Percentiles rank a stretch among this genome's conserved stretches.
These are phyloP conservation scores for Epiblema foenella DNA, from an alignment of 2,888 invertebrate species.

Conservation along the genomic window DNA sequence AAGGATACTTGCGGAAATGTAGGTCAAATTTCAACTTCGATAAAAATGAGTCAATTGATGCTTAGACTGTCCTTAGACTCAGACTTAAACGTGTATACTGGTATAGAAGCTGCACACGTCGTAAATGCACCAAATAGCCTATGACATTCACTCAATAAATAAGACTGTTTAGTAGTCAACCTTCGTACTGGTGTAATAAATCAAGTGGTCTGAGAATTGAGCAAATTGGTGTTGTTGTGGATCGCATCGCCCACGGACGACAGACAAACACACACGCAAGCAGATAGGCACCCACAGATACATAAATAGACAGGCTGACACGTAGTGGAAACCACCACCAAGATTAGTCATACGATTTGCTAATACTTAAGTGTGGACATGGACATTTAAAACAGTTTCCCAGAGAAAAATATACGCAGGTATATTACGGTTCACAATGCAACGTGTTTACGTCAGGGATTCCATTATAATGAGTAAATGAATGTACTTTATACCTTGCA, in stretches of 20 bases:
- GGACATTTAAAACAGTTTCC: conserved; percentile 9
- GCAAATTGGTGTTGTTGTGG: conserved; percentile 37
- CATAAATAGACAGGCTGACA: conserved; percentile 20
- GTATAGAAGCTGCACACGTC: background rate
- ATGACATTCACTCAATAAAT: conserved; percentile 26
- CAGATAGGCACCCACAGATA: conserved; percentile 20
- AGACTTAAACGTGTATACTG: too few relatives aligned
- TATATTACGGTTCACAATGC: conserved; percentile 19
- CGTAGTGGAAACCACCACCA: conserved; percentile 18
- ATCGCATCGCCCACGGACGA: conserved; percentile 28
- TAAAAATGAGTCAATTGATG: conserved; percentile 24
- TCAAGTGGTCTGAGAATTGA: conserved; percentile 32
- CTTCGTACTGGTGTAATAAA: conserved; percentile 30
- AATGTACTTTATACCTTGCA: background rate
- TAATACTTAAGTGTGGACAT: conserved; percentile 15
- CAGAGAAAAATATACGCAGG: conserved; percentile 1
- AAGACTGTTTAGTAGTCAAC: conserved; percentile 23
- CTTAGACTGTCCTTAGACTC: too few relatives aligned
- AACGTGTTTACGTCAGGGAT: conserved; percentile 13
- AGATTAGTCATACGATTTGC: conserved; percentile 23
- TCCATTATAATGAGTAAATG: conserved; percentile 20
- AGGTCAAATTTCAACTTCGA: conserved; percentile 7
- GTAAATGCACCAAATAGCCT: conserved; percentile 22
- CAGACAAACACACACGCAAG: conserved; percentile 16
- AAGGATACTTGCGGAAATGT: conserved; percentile 27